These are phyloP conservation scores for Apis cerana DNA, from an alignment of 1,140 invertebrate genomes.

Conservation along the genomic window DNA sequence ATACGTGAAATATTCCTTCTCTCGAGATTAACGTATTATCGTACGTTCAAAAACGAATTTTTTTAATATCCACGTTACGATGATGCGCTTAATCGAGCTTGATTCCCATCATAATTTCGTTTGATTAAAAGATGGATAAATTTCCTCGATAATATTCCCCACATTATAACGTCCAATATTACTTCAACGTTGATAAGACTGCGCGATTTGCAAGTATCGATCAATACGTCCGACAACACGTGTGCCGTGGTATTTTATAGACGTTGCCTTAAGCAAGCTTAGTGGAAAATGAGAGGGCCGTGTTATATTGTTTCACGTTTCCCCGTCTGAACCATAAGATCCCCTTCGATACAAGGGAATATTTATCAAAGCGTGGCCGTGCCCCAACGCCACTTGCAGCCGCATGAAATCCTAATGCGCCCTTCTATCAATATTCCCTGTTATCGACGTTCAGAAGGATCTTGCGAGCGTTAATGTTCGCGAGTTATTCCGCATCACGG, in stretches of 20 bases:
- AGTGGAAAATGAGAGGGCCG: background rate
- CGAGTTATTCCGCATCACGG: background rate
- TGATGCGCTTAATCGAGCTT: too few species aligned
- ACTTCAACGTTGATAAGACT: too few species aligned
- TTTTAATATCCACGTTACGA: too few species aligned
- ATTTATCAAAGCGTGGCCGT: constrained; percentile 16
- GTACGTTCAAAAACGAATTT: too few species aligned
- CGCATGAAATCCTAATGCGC: constrained; percentile 13
- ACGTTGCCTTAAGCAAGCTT: background rate
- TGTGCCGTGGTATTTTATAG: background rate
- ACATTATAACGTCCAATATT: too few species aligned
- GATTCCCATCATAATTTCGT: too few species aligned
- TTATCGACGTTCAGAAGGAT: background rate
- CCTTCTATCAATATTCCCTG: constrained; percentile 8
- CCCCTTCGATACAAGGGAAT: constrained; percentile 8
- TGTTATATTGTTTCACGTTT: constrained; percentile 13
- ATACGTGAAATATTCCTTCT: too few species aligned
- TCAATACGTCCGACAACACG: constrained; percentile 4
- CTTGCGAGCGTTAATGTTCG: background rate
- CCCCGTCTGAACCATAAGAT: background rate
- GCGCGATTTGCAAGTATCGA: background rate
- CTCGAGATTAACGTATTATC: too few species aligned
- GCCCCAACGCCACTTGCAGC: background rate
- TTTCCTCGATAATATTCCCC: too few species aligned
- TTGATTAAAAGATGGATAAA: too few species aligned